These are phyloP conservation scores for Artibeus lituratus DNA, from an alignment of 2,797 vertebrate genomes.

Conservation along the genomic window DNA sequence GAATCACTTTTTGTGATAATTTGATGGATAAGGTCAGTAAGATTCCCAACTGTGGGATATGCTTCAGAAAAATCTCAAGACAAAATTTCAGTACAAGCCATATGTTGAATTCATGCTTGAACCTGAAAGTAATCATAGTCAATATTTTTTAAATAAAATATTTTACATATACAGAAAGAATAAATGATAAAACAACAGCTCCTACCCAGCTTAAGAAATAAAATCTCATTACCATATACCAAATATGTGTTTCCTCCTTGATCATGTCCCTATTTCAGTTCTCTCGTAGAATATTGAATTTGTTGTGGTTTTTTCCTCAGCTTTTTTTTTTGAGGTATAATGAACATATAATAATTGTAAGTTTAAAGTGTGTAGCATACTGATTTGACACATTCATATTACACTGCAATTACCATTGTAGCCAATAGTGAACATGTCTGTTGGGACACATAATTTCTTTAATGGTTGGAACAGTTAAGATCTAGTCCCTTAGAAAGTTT, in stretches of 20 bases:
- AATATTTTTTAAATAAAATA: background rate
- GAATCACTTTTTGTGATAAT: background rate
- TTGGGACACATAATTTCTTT: background rate
- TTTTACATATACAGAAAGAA: background rate
- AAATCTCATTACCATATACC: background rate
- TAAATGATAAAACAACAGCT: background rate
- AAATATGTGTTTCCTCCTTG: background rate
- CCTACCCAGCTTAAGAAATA: background rate
- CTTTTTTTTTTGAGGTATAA: background rate
- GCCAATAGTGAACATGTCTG: background rate
- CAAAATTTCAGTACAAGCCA: background rate
- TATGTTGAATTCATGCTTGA: background rate
- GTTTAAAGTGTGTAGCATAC: background rate
- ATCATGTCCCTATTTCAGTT: background rate
- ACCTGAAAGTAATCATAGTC: background rate
- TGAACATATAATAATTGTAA: background rate
- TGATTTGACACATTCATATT: background rate
- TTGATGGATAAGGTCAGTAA: background rate
- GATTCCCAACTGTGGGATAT: background rate
- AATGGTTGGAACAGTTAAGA: background rate
- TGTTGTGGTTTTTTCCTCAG: background rate
- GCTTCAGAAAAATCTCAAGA: background rate
- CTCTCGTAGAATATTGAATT: background rate
- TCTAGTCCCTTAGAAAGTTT: background rate
- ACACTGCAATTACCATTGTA: background rate